Base-by-base conservation (phyloP, 2,888 invertebrate species). In the Microdon myrmicae region DNA sequence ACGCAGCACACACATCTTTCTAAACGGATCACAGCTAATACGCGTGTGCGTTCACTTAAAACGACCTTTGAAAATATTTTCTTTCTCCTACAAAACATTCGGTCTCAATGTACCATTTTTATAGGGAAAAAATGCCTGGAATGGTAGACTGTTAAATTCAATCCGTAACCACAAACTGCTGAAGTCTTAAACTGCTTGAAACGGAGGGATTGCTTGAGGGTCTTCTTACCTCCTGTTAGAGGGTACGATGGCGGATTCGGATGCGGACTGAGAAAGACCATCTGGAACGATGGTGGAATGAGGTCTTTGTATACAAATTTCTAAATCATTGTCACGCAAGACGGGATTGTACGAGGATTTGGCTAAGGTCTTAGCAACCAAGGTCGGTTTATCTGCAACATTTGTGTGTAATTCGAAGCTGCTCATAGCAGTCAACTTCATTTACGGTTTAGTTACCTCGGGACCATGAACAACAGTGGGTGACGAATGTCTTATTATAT, bases 21-120 rank as follows among this genome's bases (percentile, higher is more conserved):
- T 25, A 10, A 31, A 41, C 34, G 31, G 28, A 48, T 58, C 41
- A 12, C 22, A 35, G 47, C 35, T 43, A 32, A 43, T 56, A 29
- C 47, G 56, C 53, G 61, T 16, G 5, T 7, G 12, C 49, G 29
- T 59, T 58, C 56, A 55, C 55, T 61, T 61, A 61, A 60, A 68
- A 69, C 68, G 69, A 69, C 69, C 69, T 69, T 69, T 68, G 69
- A 55, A 69, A 69, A 69, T 69, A 69, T 69, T 68, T 53, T 56
- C 64, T 47, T 51, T 59, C 45, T 58, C 13, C 47, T 23, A n/a
- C 19, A 29, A 13, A 23, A 22, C 20, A 22, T 13, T 10, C n/a
- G 10, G 12, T 22, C 22, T 7, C 28, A 38, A 29, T n/a, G 8
- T 14, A 19, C 10, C 34, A 23, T 31, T 31, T 20, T 13, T 39